Conservation (phyloP, 2,113 vertebrate species). For the Melanotaenia duboulayi region DNA sequence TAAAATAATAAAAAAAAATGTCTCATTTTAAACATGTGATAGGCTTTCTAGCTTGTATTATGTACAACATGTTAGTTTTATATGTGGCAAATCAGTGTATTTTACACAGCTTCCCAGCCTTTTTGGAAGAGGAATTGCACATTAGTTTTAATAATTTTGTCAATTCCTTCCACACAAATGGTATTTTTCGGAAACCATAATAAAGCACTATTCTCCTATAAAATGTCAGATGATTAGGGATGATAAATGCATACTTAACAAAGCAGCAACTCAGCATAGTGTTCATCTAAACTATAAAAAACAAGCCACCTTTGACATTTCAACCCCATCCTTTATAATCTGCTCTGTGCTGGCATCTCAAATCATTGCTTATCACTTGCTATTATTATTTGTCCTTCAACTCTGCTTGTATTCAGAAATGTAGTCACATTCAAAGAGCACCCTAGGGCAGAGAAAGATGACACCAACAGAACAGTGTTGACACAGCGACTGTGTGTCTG, state of each 20-base stretch:
- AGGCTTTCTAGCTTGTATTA: no score
- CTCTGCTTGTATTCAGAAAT: slow-evolving; percentile 34
- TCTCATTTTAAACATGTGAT: no score
- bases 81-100: no score
- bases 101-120: no score
- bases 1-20: no score
- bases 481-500: slow-evolving; percentile 63
- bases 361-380: slow-evolving; percentile 52
- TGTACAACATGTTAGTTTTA: no score
- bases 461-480: slow-evolving; percentile 68
- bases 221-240: slow-evolving; percentile 66
- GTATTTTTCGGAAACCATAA: slow-evolving; percentile 10
- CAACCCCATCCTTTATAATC: slow-evolving; percentile 38
- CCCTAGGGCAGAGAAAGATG: slow-evolving; percentile 56
- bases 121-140: not conserved
- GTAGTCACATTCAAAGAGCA: slow-evolving; percentile 38
- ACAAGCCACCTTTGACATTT: slow-evolving; percentile 71
- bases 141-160: not conserved
- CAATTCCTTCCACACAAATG: not conserved
- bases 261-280: slow-evolving; percentile 24
- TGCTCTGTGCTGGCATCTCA: slow-evolving; percentile 36
- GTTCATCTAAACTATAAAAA: slow-evolving; percentile 36
- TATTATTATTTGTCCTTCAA: slow-evolving; percentile 57
- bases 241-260: slow-evolving; percentile 34
- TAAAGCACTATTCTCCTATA: slow-evolving; percentile 39